Evolutionary conservation across 2,888 invertebrate species (phyloP), one percentile per base, ranked within the genome.

Genomic region (Allophyes oxyacanthae): DNA sequence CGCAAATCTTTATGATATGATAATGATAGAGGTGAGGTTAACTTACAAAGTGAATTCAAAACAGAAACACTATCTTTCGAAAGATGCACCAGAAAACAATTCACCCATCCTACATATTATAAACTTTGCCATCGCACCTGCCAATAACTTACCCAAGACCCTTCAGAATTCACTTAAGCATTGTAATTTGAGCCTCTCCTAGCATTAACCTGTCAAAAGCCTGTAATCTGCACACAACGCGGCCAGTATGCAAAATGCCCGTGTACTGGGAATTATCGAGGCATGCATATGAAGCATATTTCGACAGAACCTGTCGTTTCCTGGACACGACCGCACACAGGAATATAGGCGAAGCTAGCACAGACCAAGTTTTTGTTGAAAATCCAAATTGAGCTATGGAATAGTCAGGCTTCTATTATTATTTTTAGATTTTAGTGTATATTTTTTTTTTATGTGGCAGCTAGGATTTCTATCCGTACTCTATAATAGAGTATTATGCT

Each of bases 161-260:
- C 48, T 61, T 58, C 38, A 66, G 30, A 51, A 70, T 43, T 64
- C 56, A 65, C 61, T 59, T 28, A 33, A 74, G 45, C 59, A 67
- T 53, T 52, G 51, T 52, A 61, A 67, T 64, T 59, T 71, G 43
- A 6, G 33, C 46, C 40, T 52, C 13, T 54, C 51, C 30, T 45
- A 28, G 11, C 34, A 73, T 73, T 73, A 75, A 5, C 38, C 57
- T 68, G 73, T 73, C 73, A 68, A 40, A 55, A 53, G 25, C 40
- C 30, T 72, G 10, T 56, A 72, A 75, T 73, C 28, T 8, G 28
- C 10, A 14, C 8, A 25, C 42, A 50, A 62, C 44, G 48, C 38
- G 38, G 10, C 32, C 41, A 49, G 14, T 15, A 42, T 48, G n/a
- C 30, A 44, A 43, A 52, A 49, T 58, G 53, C 44, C 50, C 13